Conservation (phyloP, 2,888 invertebrate species). For the Drosophila mayaguana region DNA sequence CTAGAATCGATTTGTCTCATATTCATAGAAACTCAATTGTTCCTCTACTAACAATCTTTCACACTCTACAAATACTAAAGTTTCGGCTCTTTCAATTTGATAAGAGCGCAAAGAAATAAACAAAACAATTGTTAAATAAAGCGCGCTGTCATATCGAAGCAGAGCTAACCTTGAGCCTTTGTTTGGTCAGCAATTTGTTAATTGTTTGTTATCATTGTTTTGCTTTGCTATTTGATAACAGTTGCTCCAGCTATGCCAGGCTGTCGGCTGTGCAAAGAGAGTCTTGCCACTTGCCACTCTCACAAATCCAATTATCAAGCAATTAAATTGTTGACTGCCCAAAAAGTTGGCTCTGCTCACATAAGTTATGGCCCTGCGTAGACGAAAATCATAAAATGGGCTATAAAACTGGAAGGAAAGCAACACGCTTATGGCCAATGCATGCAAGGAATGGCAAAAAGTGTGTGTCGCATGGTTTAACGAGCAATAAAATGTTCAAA, state of each 20-base stretch:
- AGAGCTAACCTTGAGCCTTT: slow-evolving; percentile 33
- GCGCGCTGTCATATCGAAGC: neutral
- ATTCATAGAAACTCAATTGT: neutral
- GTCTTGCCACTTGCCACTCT: slow-evolving; percentile 24
- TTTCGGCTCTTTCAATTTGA: neutral
- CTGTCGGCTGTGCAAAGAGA: slow-evolving; percentile 33
- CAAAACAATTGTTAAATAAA: neutral
- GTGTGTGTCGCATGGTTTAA: slow-evolving; percentile 6
- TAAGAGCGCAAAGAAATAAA: neutral
- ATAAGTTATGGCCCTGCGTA: slow-evolving; percentile 45
- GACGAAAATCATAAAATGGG: slow-evolving; percentile 34
- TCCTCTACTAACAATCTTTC: neutral
- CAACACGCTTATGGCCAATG: slow-evolving; percentile 11
- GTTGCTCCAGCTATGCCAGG: slow-evolving; percentile 9
- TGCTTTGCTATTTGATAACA: slow-evolving; percentile 29
- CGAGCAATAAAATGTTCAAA: slow-evolving; percentile 17
- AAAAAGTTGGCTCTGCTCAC: slow-evolving; percentile 27
- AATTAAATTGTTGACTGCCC: slow-evolving; percentile 61
- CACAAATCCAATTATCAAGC: slow-evolving; percentile 62
- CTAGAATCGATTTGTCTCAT: neutral
- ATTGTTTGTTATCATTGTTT: slow-evolving; percentile 44
- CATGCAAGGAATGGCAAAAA: slow-evolving; percentile 10
- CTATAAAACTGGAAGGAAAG: slow-evolving; percentile 36
- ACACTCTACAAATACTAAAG: neutral
- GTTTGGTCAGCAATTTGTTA: slow-evolving; percentile 35